Base-by-base conservation (phyloP, 2,113 vertebrate genomes). In the Rhea pennata region DNA sequence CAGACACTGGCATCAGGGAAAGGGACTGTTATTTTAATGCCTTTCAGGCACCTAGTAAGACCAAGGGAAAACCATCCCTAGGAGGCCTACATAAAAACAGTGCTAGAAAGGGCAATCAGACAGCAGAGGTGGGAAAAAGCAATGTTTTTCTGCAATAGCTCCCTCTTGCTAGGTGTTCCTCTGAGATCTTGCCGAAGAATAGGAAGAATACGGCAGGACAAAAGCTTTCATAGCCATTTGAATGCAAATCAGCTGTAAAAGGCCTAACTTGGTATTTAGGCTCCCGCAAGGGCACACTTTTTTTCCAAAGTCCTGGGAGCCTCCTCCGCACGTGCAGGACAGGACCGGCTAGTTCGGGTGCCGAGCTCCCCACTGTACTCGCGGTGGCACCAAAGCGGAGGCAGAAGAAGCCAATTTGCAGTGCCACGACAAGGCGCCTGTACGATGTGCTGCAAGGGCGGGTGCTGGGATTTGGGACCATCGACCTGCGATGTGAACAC, bases 191-290 rank as follows among this genome's bases (percentile, higher is more conserved):
- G 70, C 80, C 87, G 74, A 66, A 87, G 88, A 0, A 3, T 3
- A 76, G 84, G 74, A 66, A 87, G 88, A 0, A 3, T 3, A 76
- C 11, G 33, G 84, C 78, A 91, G 92, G 79, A 84, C 82, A 95
- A 95, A 93, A 88, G 71, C 67, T 83, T 96, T 42, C 12, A 6
- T 4, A 84, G 39, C n/a, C 31, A 90, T 91, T 94, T 80, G 91
- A 88, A 96, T 93, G 96, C 71, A 91, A 87, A 95, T 95, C 66
- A 75, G 40, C 66, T 54, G 65, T 27, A 2, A 72, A 88, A 75
- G 23, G 88, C 70, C 50, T 24, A 84, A 65, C n/a, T 21, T 54
- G 70, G 13, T 65, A 75, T 88, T 93, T 91, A 61, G 44, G 21
- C 11, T 88, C 74, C 77, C 77, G 40, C 10, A 54, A 66, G 40